These are phyloP conservation scores for Zhengitettix transpicula DNA, from an alignment of 2,888 invertebrate species.

Conservation along the genomic window DNA sequence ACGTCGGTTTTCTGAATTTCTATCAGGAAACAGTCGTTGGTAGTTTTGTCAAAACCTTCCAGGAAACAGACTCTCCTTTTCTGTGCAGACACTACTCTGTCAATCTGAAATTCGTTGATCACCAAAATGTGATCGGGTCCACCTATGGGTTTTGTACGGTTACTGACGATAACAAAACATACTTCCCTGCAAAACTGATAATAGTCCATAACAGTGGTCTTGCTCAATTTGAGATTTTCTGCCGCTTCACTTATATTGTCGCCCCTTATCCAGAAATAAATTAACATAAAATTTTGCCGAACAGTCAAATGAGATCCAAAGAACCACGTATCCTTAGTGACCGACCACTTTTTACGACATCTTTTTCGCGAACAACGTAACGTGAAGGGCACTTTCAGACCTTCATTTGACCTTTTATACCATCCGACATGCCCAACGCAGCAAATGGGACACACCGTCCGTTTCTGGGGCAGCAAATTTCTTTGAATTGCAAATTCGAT, in stretches of 20 bases:
- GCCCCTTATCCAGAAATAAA: slow-evolving; percentile 8
- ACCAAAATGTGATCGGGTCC: slow-evolving; percentile 2
- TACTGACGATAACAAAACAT: slow-evolving; percentile 8
- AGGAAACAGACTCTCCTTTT: slow-evolving; percentile 3
- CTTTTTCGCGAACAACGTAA: slow-evolving; percentile 8
- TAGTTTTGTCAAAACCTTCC: slow-evolving; percentile 4
- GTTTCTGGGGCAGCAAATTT: slow-evolving; percentile 6
- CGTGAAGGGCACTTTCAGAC: slow-evolving; percentile 7
- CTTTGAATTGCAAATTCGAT: slow-evolving; percentile 7
- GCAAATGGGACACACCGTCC: slow-evolving; percentile 5
- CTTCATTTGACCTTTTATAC: slow-evolving; percentile 9
- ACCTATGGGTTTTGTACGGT: slow-evolving; percentile 8
- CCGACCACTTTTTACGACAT: slow-evolving; percentile 9
- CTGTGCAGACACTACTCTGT: slow-evolving; percentile 4
- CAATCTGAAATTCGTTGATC: slow-evolving; percentile 6
- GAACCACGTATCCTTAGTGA: slow-evolving; percentile 9
- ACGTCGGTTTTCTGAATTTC: slow-evolving; percentile 6
- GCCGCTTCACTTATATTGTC: slow-evolving; percentile 6
- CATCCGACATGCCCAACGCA: slow-evolving; percentile 7
- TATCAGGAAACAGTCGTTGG: slow-evolving; percentile 6
- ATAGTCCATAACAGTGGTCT: slow-evolving; percentile 8
- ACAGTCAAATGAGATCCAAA: slow-evolving; percentile 9
- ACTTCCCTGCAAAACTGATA: slow-evolving; percentile 9
- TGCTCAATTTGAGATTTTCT: slow-evolving; percentile 5
- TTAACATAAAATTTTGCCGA: slow-evolving; percentile 5